These are phyloP conservation scores for Rhagoletis zephyria DNA, from an alignment of 1,140 invertebrate genomes.

Conservation along the genomic window DNA sequence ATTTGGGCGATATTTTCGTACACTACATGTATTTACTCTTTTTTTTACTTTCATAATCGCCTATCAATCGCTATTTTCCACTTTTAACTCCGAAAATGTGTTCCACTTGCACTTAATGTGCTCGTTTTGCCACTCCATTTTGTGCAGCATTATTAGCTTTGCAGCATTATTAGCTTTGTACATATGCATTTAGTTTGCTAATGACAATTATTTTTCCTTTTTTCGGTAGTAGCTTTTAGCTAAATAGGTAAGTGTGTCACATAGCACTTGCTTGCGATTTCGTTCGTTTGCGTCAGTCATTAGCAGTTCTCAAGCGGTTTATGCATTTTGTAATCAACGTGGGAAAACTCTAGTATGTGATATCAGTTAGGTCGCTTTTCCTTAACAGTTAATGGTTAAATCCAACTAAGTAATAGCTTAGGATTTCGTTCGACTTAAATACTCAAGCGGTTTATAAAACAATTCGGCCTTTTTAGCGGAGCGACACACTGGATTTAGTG, in stretches of 20 bases:
- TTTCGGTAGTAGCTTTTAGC: not conserved
- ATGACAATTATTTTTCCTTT: not conserved
- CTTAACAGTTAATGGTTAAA: too few relatives aligned
- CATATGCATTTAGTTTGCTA: not conserved
- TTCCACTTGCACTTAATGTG: constrained; percentile 20
- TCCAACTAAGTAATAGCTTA: too few relatives aligned
- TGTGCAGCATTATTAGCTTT: not conserved
- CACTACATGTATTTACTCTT: not conserved
- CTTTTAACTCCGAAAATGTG: constrained; percentile 9
- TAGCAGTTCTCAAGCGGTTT: too few relatives aligned
- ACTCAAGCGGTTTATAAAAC: too few relatives aligned
- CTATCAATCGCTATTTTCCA: constrained; percentile 14
- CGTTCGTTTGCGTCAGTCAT: too few relatives aligned
- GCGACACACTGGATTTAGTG: too few relatives aligned
- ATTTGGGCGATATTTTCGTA: not conserved
- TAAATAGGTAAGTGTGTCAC: not conserved
- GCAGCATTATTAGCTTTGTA: not conserved
- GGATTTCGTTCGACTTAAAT: too few relatives aligned
- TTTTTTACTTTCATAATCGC: not conserved
- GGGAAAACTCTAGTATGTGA: too few relatives aligned
- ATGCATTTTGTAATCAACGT: too few relatives aligned
- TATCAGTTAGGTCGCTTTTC: too few relatives aligned
- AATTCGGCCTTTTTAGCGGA: too few relatives aligned
- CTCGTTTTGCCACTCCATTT: not conserved
- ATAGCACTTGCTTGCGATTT: not conserved